Conservation (phyloP, 53 echinoderm and acorn worm species). For the Holothuria leucospilota region DNA sequence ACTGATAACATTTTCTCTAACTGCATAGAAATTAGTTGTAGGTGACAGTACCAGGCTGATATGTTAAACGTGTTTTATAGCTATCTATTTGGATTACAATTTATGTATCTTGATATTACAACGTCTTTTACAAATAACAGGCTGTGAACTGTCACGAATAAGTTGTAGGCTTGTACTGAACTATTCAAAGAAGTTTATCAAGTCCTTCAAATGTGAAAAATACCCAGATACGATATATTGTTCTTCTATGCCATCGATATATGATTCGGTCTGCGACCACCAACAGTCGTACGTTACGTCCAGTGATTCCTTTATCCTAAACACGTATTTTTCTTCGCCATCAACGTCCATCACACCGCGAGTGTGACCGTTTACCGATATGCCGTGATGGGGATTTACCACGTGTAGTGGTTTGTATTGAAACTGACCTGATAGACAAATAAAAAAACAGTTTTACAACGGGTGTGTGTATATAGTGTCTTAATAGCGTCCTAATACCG, state of each 20-base stretch:
- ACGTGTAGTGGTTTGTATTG: background rate
- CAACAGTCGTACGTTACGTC: constrained; percentile 1
- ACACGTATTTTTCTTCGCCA: constrained; percentile 11
- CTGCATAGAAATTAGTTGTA: no score
- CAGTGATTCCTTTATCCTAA: background rate
- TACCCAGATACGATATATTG: constrained; percentile 7
- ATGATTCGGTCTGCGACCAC: constrained; percentile 15
- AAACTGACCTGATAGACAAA: constrained; percentile 22
- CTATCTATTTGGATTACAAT: no score
- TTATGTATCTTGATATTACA: no score
- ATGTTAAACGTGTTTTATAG: no score
- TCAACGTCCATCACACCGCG: constrained; percentile 19
- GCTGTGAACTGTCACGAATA: no score
- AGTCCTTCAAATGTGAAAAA: background rate
- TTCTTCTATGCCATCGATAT: background rate
- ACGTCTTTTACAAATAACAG: no score
- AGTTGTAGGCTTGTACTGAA: no score
- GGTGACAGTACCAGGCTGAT: no score
- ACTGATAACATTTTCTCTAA: no score
- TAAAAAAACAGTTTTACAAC: background rate
- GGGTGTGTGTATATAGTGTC: background rate
- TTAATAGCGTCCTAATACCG: background rate
- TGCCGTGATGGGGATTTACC: background rate
- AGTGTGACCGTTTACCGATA: background rate
- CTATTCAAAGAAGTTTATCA: no score